A percentile compares a stretch with the other conserved stretches of the same genome.
Conservation (phyloP, 2,888 invertebrate genomes). For the Aphidoletes aphidimyza region DNA sequence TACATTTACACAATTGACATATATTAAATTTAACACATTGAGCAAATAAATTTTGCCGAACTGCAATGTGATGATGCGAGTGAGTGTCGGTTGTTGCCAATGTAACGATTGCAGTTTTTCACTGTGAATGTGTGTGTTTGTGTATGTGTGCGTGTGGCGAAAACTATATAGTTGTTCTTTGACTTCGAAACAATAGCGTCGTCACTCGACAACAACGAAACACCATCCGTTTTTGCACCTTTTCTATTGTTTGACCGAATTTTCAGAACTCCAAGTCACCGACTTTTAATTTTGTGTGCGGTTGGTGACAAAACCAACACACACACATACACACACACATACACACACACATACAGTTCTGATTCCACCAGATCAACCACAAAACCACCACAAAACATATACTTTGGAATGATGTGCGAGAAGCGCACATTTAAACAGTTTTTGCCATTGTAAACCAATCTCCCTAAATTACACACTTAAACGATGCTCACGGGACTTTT, state of each 20-base stretch:
- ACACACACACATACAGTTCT: too few relatives aligned
- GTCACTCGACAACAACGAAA: too few relatives aligned
- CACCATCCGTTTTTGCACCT: too few relatives aligned
- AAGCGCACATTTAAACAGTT: constrained; percentile 2
- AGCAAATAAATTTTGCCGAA: constrained; percentile 20
- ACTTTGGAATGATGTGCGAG: too few relatives aligned
- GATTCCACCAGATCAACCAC: too few relatives aligned
- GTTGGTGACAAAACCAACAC: constrained; percentile 41
- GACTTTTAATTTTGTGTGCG: constrained; percentile 13
- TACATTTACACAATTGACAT: neutral
- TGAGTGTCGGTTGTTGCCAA: neutral
- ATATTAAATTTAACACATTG: constrained; percentile 20
- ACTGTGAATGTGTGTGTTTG: too few relatives aligned
- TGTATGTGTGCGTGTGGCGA: too few relatives aligned
- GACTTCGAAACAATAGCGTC: too few relatives aligned
- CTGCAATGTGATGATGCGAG: neutral
- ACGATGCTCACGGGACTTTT: constrained; percentile 30
- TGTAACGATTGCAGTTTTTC: neutral
- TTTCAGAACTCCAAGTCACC: neutral
- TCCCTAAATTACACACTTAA: neutral
- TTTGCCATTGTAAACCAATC: constrained; percentile 21
- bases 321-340: too few relatives aligned
- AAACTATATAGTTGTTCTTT: too few relatives aligned
- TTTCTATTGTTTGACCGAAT: neutral
- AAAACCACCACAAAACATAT: too few relatives aligned